Base-by-base conservation (phyloP, 2,888 invertebrate species). In the Bursaphelenchus okinawaensis region DNA sequence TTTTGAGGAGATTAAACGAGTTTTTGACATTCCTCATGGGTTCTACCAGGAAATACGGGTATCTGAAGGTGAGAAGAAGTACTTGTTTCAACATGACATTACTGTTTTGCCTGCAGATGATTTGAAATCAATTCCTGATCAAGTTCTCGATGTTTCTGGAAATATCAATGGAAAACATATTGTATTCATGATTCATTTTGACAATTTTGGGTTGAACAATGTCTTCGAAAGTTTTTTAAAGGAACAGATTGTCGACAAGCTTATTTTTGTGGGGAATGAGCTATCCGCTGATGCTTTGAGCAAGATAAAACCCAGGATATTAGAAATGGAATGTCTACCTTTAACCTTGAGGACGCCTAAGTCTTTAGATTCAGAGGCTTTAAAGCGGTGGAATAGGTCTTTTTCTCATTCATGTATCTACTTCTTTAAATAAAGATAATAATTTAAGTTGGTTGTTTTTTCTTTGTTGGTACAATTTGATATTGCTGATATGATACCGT, bases 21-120 rank as follows among this genome's bases (percentile, higher is more conserved):
- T 28, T 16, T 66, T 66, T 23, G 40, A 51, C n/a, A 26, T 57
- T 16, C 52, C 63, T 0, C 7, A 52, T 6, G n/a, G 40, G 9
- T 64, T 61, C 23, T 66, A n/a, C 20, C 66, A 66, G 28, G 66
- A 66, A 59, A 20, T 27, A 1, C 40, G 60, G 8, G 22, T 31
- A 20, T 22, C 60, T 20, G 19, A 26, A 12, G 60, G 50, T 3
- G 60, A 59, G 24, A 26, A 20, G 26, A 19, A n/a, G 24, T 26
- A 23, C 19, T 59, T 59, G 52, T n/a, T 56, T 16, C 51, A 31
- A 22, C 12, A 23, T 9, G 52, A 26, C 12, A 59, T 59, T 27
- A 29, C 2, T 50, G 57, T 59, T 24, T 24, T 59, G 52, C 59
- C 2, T n/a, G 19, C 60, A n/a, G 60, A 59, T 19, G n/a, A 40